Evolutionary conservation across 2,797 vertebrate species (phyloP).

Genomic region (Oreonectes daqikongensis): DNA sequence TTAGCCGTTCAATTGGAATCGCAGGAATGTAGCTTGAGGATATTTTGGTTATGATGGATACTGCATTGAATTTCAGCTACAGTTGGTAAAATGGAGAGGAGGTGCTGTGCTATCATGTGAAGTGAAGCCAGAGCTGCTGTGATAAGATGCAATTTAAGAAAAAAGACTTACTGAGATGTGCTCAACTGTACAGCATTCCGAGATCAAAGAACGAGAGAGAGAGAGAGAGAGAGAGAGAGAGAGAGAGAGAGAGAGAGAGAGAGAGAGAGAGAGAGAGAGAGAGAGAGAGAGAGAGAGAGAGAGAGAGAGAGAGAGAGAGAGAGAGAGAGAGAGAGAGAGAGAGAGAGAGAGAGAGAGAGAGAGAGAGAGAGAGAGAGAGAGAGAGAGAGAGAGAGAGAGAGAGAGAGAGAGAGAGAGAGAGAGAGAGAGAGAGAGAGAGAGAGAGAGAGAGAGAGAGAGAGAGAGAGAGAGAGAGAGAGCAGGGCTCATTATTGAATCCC

Average conservation of each 20-base stretch:
- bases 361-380: too few species aligned
- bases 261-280: neutral
- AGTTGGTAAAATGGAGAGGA: conserved; percentile 8
- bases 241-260: neutral
- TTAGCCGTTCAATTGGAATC: neutral
- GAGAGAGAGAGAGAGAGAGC: too few species aligned
- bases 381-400: too few species aligned
- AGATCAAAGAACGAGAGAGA: conserved; percentile 32
- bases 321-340: too few species aligned
- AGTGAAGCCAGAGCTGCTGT: neutral
- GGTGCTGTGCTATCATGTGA: neutral
- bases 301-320: too few species aligned
- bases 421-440: too few species aligned
- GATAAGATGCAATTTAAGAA: conserved; percentile 11
- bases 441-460: too few species aligned
- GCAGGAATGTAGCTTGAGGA: neutral
- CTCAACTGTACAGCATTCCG: conserved; percentile 2
- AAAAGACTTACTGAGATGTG: conserved; percentile 22
- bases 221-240: neutral
- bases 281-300: neutral
- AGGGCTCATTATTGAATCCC: neutral
- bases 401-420: too few species aligned
- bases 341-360: too few species aligned
- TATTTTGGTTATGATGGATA: conserved; percentile 1
- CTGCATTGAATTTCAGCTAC: neutral